Evolutionary conservation across 1,140 invertebrate genomes (phyloP).

Genomic region (Apolygus lucorum): DNA sequence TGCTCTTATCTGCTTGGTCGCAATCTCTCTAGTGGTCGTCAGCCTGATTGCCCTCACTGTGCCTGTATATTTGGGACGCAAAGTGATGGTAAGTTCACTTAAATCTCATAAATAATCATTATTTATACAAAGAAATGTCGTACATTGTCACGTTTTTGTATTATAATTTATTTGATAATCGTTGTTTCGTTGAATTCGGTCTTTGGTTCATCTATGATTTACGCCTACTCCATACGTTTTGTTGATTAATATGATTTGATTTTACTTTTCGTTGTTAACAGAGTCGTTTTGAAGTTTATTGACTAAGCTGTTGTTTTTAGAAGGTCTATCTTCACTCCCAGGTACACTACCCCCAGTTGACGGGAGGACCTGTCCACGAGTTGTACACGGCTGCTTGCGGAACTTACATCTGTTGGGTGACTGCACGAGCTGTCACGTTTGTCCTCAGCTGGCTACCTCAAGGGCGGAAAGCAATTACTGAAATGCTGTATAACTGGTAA

Average conservation of each 20-base stretch:
- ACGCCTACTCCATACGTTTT: too few relatives aligned
- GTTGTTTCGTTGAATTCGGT: too few relatives aligned
- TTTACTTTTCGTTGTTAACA: not conserved
- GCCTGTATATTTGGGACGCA: constrained; percentile 81
- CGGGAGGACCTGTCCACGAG: constrained; percentile 70
- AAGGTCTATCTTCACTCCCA: constrained; percentile 31
- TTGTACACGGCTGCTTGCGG: constrained; percentile 91
- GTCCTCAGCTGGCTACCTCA: constrained; percentile 79
- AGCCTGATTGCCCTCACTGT: constrained; percentile 77
- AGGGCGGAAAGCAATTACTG: constrained; percentile 45
- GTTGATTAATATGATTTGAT: not conserved
- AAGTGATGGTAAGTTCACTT: constrained; percentile 54
- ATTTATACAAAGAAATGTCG: too few relatives aligned
- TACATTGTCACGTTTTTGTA: too few relatives aligned
- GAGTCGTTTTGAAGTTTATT: not conserved
- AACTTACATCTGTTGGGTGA: constrained; percentile 87
- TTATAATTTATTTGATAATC: too few relatives aligned
- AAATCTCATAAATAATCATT: too few relatives aligned
- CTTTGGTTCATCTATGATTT: too few relatives aligned
- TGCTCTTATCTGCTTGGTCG: constrained; percentile 69
- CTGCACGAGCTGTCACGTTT: constrained; percentile 64
- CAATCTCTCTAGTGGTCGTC: constrained; percentile 70
- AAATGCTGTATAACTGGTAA: constrained; percentile 31
- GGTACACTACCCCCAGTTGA: constrained; percentile 28
- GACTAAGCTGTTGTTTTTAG: constrained; percentile 32